Conservation (phyloP, 2,797 vertebrate genomes). For the Scomberomorus guttatus region DNA sequence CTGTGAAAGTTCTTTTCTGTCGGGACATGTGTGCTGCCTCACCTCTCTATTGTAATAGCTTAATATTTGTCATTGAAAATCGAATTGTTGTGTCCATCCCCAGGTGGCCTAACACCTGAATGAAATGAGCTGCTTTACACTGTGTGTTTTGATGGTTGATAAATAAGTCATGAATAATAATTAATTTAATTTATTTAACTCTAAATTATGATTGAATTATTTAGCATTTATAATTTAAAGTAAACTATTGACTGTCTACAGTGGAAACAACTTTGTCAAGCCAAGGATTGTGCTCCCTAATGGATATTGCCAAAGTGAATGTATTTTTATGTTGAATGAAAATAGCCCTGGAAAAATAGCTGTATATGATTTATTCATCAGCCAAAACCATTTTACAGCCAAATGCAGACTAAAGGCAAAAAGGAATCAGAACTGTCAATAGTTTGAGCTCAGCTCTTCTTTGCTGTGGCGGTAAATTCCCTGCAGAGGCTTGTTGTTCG, state of each 20-base stretch:
- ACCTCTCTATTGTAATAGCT: not conserved
- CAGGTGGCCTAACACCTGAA: not conserved
- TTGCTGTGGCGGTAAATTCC: conserved; percentile 45
- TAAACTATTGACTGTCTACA: not conserved
- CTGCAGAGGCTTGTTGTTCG: conserved; percentile 41
- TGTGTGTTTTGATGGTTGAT: conserved; percentile 9
- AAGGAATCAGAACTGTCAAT: conserved; percentile 38
- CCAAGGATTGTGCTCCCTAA: conserved; percentile 18
- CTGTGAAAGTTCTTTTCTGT: not conserved
- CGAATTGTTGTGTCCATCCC: not conserved
- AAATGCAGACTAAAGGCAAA: conserved; percentile 43
- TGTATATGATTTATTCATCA: conserved; percentile 72
- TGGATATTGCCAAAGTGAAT: conserved; percentile 33
- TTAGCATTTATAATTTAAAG: conserved; percentile 18
- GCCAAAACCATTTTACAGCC: conserved; percentile 53
- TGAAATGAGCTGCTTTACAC: not conserved
- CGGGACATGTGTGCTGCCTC: not conserved
- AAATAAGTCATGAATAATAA: conserved; percentile 1
- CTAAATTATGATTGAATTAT: conserved; percentile 5
- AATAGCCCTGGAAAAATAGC: conserved; percentile 46
- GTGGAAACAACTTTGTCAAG: conserved; percentile 13
- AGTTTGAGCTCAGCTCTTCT: conserved; percentile 48
- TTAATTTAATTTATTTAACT: conserved; percentile 15
- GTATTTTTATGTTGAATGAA: conserved; percentile 51
- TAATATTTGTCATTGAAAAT: not conserved